Base-by-base conservation (phyloP, 2,113 vertebrate species). In the Lipophrys pholis region DNA sequence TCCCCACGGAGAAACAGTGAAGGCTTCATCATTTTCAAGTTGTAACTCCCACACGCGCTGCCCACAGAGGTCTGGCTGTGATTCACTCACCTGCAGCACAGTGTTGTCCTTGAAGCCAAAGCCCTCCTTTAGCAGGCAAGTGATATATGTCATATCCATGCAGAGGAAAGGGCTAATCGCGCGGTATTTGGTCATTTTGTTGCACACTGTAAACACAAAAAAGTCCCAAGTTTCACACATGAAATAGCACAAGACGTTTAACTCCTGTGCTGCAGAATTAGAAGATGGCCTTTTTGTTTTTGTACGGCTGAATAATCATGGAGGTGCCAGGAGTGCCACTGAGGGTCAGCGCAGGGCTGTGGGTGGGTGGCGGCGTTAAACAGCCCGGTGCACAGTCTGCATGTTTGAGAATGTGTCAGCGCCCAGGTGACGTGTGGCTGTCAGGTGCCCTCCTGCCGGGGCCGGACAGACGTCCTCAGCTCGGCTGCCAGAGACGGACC, bases 121-220 rank as follows among this genome's bases (percentile, higher is more conserved):
- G 12, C 97, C 98, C 56, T 99, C 97, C 84, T 96, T 98, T 83
- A 99, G 83, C 87, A 99, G 94, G 88, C 95, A 96, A 11, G 97
- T 95, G 92, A 99, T 99, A 67, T 99, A 99, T 55, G 95, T 94
- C 88, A 99, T 96, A 86, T 99, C 97, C 97, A 99, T 99, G 91
- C 98, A 99, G 49, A 99, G 94, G 92, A 96, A 98, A 50, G 97
- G 97, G 77, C 94, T 98, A 86, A 95, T 94, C 0, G 95, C 94
- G 5, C 93, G 93, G 80, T 96, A 97, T 82, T 93, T 95, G 76
- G 96, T 96, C 94, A 97, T 94, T 91, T 96, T 95, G 87, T 98
- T 95, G 91, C 98, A 99, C 75, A 99, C 98, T 96, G 85, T 49
- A 85, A 77, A 88, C 52, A 80, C 51, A 90, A 30, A 62, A 57